Base-by-base conservation (phyloP, 2,113 vertebrate species). In the Petaurus breviceps region DNA sequence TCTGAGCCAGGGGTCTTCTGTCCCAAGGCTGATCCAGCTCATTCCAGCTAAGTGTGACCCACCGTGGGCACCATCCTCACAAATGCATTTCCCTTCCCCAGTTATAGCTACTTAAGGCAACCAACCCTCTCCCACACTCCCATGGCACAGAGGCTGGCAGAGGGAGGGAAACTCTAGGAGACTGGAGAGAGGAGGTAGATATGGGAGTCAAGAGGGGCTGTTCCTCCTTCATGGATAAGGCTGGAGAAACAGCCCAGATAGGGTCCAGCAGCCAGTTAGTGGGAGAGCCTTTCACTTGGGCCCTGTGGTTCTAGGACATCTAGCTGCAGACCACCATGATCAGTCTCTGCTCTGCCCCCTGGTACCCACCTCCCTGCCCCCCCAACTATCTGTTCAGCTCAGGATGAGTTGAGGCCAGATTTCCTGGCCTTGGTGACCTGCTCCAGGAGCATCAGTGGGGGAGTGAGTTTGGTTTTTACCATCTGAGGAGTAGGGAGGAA, bases 71-170 rank as follows among this genome's bases (percentile, higher is more conserved):
- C 68, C 68, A 77, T 77, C 6, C 5, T 77, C 37, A 16, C 68
- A n/a, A n/a, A 77, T 14, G 14, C 19, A 7, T 37, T n/a, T n/a
- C 28, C 11, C 57, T 61, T 61, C 11, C 57, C 2, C 11, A 61
- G 57, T 68, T 68, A 37, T 3, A 37, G 37, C 5, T 77, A 37
- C 16, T 77, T 19, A 77, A 77, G 37, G 14, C 4, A 77, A 22
- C 37, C 6, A 12, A 77, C 16, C n/a, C 4, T 2, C 16, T 0
- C 31, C 61, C 31, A 3, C 12, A 16, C 2, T 4, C 57, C 4
- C 31, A 31, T 77, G 68, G 16, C 37, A 19, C 68, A 77, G n/a
- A 43, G 6, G 37, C 37, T 43, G 14, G 37, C 5, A 1, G 37
- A n/a, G 68, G 68, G 37, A 28, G 37, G 14, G 7, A 3, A 43